A percentile compares a stretch with the other conserved stretches of the same genome.
Conservation (phyloP, 2,797 vertebrate genomes). For the Pteronotus mesoamericanus region DNA sequence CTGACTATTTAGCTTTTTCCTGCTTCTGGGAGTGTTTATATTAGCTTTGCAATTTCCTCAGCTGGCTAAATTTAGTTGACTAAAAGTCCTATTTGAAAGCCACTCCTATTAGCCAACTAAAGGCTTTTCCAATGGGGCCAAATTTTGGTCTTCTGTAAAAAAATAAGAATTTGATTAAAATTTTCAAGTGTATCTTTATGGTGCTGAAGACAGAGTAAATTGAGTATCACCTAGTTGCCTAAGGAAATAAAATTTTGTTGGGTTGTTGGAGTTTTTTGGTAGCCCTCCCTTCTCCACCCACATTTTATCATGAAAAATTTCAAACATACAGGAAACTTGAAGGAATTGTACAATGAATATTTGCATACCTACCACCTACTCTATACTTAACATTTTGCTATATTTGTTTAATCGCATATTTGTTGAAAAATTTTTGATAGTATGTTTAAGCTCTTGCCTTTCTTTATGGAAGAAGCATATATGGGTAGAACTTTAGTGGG, state of each 20-base stretch:
- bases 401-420: not conserved
- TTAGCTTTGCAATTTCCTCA: conserved; percentile 40
- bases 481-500: not conserved
- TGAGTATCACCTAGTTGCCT: not conserved
- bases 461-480: not conserved
- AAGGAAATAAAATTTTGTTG: conserved; percentile 22
- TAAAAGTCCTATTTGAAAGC: conserved; percentile 40
- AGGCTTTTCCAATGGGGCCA: not conserved
- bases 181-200: not conserved
- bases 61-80: conserved; percentile 23
- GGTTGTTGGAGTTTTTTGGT: not conserved
- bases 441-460: not conserved
- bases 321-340: not conserved
- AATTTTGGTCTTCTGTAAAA: not conserved
- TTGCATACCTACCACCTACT: not conserved
- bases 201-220: not conserved
- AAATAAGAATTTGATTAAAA: not conserved
- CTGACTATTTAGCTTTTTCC: not conserved
- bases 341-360: not conserved
- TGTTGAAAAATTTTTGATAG: not conserved
- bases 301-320: conserved; percentile 33
- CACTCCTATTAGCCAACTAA: not conserved
- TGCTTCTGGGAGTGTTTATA: conserved; percentile 29
- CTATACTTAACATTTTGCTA: not conserved
- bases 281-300: not conserved